phyloP scores from a whole-genome alignment of 35 echinoderm and acorn worm species.

The Nesometra sesokonis region DNA sequence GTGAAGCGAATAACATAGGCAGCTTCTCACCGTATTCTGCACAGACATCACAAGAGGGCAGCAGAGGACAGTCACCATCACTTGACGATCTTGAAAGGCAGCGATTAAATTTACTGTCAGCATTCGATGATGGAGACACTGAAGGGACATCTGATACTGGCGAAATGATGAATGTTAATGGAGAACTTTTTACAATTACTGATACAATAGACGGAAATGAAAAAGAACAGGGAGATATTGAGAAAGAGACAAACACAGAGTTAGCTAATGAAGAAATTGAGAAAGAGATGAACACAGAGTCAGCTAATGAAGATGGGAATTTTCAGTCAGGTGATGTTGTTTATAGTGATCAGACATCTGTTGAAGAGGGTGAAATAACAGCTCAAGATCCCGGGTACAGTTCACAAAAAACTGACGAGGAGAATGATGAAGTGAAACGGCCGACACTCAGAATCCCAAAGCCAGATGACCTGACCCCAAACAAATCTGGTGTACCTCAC shows the following conservation, averaged over 20 bases:
- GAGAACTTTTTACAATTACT: neutral
- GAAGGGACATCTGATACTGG: neutral
- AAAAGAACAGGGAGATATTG: neutral
- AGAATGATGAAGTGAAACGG: neutral
- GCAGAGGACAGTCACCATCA: neutral
- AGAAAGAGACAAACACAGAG: neutral
- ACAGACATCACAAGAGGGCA: constrained; percentile 2
- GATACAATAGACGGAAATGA: neutral
- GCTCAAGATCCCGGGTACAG: neutral
- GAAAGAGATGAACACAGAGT: neutral
- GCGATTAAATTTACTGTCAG: constrained; percentile 14
- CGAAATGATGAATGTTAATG: neutral
- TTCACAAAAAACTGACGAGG: neutral
- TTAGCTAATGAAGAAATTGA: neutral
- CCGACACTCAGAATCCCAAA: neutral
- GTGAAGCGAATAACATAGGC: neutral
- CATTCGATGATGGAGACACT: constrained; percentile 15
- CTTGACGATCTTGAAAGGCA: constrained; percentile 41
- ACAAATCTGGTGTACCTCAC: constrained; percentile 53
- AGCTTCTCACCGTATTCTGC: neutral
- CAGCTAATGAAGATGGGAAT: neutral
- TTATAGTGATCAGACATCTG: neutral
- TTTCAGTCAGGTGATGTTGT: neutral
- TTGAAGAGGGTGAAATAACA: neutral
- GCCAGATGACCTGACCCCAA: constrained; percentile 22